Base-by-base conservation (phyloP, 1,140 invertebrate species). In the Eurosta solidaginis region DNA sequence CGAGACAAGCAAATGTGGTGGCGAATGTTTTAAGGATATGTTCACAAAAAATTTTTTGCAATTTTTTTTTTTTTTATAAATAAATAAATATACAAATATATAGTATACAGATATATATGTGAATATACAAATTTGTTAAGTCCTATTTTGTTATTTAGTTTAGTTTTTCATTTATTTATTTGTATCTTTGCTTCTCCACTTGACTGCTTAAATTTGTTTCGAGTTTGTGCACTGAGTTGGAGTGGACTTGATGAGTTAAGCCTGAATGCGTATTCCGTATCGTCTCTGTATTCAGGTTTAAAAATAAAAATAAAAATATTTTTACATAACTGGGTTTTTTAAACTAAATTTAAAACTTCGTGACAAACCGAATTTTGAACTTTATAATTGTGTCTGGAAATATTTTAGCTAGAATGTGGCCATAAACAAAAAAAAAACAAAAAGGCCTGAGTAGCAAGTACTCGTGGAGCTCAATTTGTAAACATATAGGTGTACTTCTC, bases 151-250 rank as follows among this genome's bases (percentile, higher is more conserved):
- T 29, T 68, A 68, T 68, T 68, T 68, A 68, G 59, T 68, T 68
- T 68, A 68, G 59, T 33, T 59, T 25, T 20, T 2, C 17, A 49
- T 52, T 52, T 52, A 22, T 52, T 52, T 25, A n/a, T 6, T 59
- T 59, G 29, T 27, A 17, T 52, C 20, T 59, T 3, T 36, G 33
- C 59, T 68, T 68, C 40, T 22, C 6, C 59, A 68, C 59, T 68
- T 68, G 59, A 68, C 59, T 68, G 33, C 59, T 40, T 40, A 68
- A 36, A 40, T 68, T 63, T 36, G 29, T 63, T 63, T 68, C 59
- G 33, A 40, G 29, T 36, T 63, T 63, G 25, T n/a, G 27, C 27
- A 17, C 27, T 9, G 54, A 63, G 29, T 33, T 36, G 54, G 54
- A 63, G 59, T 68, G 20, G 4, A 36, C 6, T 68, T 36, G n/a